Evolutionary conservation across 1,140 invertebrate genomes (phyloP), one percentile per base, ranked within the genome.

Genomic region (Hylaeus anthracinus): DNA sequence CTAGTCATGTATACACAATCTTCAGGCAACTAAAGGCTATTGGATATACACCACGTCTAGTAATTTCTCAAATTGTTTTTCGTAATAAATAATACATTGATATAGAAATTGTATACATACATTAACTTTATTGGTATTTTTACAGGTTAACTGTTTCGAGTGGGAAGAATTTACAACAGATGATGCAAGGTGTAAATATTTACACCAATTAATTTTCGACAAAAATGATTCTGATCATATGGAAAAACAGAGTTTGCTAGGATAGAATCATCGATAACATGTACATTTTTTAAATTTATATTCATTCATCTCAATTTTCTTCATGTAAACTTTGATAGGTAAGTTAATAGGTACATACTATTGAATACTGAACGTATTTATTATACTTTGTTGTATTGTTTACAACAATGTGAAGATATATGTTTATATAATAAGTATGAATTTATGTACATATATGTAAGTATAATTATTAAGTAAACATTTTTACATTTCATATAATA

Each of bases 21-120:
- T 53, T 94, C 2, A 92, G 94, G 56, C 95, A 95, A 70, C 89
- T 96, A 3, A 74, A 91, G 72, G 88, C 92, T 80, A 86, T 96
- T 67, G 95, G 95, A 67, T 96, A 95, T 82, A 94, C 86, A 67
- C 93, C 95, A 1, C 82, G 95, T 77, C 58, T 94, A 82, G 95
- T 96, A 92, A 94, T 93, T 72, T 74, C 61, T 61, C 72, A 26
- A 26, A 72, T 72, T 63, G 41, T 64, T 4, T 39, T 39, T 60
- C 41, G 12, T 14, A 55, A 48, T 64, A 39, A 48, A 12, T 39
- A 10, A 45, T 53, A n/a, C 5, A 14, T 5, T 64, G 58, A 37
- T 45, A 10, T 56, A 26, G 53, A 3, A 6, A 15, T 48, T 58
- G 15, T 55, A 2, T 56, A 55, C 5, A 58, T n/a, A 45, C 1